These are phyloP conservation scores for Coccyzus lansbergi DNA, from an alignment of 2,797 vertebrate species.

Conservation along the genomic window DNA sequence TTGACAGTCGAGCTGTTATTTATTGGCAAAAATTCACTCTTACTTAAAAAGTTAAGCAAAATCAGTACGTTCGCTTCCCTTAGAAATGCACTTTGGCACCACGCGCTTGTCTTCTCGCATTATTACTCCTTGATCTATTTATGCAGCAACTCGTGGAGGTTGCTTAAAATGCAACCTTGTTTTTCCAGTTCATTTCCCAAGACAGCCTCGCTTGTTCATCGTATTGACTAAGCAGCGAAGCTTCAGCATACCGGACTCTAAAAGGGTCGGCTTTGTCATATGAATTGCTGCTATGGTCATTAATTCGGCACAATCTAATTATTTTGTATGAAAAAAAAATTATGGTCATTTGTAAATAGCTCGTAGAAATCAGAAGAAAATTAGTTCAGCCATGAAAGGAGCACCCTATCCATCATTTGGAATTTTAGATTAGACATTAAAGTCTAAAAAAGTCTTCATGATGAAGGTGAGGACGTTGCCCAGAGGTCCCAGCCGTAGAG, in stretches of 20 bases:
- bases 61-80: background rate
- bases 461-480: too few relatives aligned
- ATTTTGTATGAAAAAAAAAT: background rate
- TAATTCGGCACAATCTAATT: background rate
- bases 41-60: background rate
- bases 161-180: background rate
- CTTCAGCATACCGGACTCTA: rapidly evolving
- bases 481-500: too few relatives aligned
- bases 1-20: background rate
- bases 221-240: background rate
- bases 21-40: background rate
- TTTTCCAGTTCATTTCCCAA: conserved; percentile 1
- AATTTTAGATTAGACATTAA: background rate
- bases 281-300: background rate
- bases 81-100: background rate
- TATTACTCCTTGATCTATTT: background rate
- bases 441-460: too few relatives aligned
- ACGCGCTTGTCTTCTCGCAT: background rate
- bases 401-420: rapidly evolving
- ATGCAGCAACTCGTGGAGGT: background rate
- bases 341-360: background rate
- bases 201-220: background rate
- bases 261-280: background rate
- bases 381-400: background rate
- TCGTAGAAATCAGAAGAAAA: background rate